Base-by-base conservation (phyloP, 2,113 vertebrate species). In the Phrynosoma blainvillii region DNA sequence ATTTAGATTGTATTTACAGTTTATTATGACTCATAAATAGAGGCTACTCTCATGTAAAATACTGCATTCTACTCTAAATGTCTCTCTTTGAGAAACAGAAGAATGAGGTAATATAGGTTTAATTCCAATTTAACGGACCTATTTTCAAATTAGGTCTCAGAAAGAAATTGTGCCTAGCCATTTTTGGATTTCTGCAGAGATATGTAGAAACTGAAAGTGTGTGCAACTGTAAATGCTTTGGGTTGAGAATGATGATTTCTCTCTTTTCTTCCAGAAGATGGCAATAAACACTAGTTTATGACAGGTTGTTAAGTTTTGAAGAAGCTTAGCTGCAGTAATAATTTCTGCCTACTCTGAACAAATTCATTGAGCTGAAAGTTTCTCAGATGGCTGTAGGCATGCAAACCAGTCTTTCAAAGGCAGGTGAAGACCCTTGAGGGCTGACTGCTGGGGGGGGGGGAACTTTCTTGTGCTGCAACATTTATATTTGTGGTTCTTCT, bases 241-340 rank as follows among this genome's bases (percentile, higher is more conserved):
- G 52, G 32, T 65, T 32, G 21, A 73, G 40, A 74, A 13, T 18
- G 16, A 30, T 81, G 5, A 9, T 32, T 79, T 79, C 6, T 65
- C 85, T 56, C 54, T 40, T 25, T 87, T 25, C 82, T 70, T 79
- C 89, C 89, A 90, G 85, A n/a, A 90, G 89, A 84, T 87, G 89
- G 89, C 89, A 80, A 87, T 73, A 74, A 87, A 84, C 25, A 52
- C 89, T 84, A 32, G 3, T 78, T 86, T 73, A 84, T 79, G 47
- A 70, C 5, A 16, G 2, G 4, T 86, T 40, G 25, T 27, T n/a
- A 42, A 25, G 12, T 23, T 36, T 65, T 36, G 12, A 21, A 79
- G 74, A 52, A 78, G 23, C 4, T 18, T 66, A 7, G 18, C 30
- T 76, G 68, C 5, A 47, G 47, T 21, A 20, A 20, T 20, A 66